Conservation (phyloP, 2,797 vertebrate genomes). For the Novumbra hubbsi region DNA sequence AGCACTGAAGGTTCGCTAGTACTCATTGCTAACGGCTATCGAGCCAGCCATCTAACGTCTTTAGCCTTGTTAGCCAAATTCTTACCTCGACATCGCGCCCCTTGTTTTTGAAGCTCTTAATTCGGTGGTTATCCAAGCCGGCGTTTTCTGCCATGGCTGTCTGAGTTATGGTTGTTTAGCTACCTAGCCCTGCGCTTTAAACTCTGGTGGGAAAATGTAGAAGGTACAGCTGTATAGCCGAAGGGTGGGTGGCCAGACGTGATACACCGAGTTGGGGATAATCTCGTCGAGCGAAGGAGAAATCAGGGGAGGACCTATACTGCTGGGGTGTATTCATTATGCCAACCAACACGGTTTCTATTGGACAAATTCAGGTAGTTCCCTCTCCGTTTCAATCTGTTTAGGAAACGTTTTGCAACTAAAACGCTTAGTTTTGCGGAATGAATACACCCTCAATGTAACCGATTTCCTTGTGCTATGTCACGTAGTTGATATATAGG, state of each 20-base stretch:
- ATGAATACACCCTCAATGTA: neutral
- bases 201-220: neutral
- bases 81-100: conserved; percentile 96
- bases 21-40: neutral
- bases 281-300: conserved; percentile 8
- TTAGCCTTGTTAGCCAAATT: neutral
- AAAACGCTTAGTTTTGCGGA: no score
- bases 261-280: neutral
- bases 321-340: no score
- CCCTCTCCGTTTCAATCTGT: no score
- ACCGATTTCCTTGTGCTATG: neutral
- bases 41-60: neutral
- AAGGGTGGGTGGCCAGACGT: neutral
- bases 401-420: no score
- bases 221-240: neutral
- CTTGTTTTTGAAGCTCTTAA: conserved; percentile 99
- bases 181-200: neutral
- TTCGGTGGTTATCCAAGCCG: conserved; percentile 96
- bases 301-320: neutral
- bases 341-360: no score
- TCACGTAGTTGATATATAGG: neutral
- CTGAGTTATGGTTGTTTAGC: neutral
- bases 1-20: neutral
- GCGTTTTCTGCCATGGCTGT: conserved; percentile 93
- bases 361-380: no score